phyloP scores from a whole-genome alignment of 1,140 invertebrate genomes.

The Aphaenogaster floridana region DNA sequence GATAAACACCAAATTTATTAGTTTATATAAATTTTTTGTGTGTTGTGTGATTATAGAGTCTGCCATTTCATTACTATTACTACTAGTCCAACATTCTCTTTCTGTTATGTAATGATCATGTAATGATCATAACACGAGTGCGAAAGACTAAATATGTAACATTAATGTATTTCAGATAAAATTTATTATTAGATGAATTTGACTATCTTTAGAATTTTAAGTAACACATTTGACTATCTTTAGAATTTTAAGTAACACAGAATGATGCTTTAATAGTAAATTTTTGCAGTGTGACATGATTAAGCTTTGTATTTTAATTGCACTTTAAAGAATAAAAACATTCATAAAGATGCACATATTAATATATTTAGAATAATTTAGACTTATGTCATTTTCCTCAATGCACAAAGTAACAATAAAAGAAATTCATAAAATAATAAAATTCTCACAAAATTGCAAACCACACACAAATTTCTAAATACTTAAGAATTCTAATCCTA shows the following conservation, averaged over 20 bases:
- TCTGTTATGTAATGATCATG: background rate
- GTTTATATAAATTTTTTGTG: slow-evolving; percentile 28
- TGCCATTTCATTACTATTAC: slow-evolving; percentile 23
- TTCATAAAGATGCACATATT: slow-evolving; percentile 9
- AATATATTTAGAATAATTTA: slow-evolving; percentile 1
- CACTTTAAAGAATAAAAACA: background rate
- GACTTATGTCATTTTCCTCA: background rate
- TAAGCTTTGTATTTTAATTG: slow-evolving; percentile 32
- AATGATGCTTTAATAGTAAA: slow-evolving; percentile 17
- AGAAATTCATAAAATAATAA: background rate
- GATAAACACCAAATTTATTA: background rate
- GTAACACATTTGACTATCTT: background rate
- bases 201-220: slow-evolving; percentile 9
- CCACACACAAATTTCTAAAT: background rate
- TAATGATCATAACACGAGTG: slow-evolving; percentile 9
- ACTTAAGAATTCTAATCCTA: background rate
- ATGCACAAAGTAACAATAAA: background rate
- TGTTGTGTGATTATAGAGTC: background rate
- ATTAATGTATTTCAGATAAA: slow-evolving; percentile 12
- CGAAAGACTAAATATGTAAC: slow-evolving; percentile 31
- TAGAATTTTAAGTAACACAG: background rate
- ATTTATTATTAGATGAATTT: slow-evolving; percentile 34
- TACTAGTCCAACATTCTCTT: slow-evolving; percentile 2
- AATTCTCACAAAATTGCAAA: background rate
- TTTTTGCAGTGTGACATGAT: slow-evolving; percentile 22